A percentile compares a stretch with the other conserved stretches of the same genome.
These are phyloP conservation scores for Polyploca ridens DNA, from an alignment of 2,888 invertebrate species.

Conservation along the genomic window DNA sequence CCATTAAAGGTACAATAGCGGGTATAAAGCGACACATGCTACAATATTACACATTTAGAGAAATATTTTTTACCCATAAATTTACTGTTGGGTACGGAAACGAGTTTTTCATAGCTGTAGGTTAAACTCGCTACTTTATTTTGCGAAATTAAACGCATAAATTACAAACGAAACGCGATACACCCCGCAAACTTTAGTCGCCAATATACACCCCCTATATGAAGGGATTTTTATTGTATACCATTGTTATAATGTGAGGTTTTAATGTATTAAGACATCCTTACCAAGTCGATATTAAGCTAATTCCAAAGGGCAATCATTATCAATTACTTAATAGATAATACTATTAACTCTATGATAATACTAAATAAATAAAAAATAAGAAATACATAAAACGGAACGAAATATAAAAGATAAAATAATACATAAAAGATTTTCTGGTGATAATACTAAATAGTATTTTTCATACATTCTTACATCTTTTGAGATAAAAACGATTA, in stretches of 20 bases:
- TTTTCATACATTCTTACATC: too few relatives aligned
- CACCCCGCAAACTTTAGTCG: conserved; percentile 20
- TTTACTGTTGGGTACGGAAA: conserved; percentile 66
- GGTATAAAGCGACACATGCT: conserved; percentile 41
- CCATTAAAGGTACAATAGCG: neutral
- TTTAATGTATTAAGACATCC: neutral
- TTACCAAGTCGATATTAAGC: too few relatives aligned
- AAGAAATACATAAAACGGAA: too few relatives aligned
- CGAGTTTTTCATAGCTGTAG: conserved; percentile 76
- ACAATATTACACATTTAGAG: conserved; percentile 54
- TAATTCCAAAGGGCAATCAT: too few relatives aligned
- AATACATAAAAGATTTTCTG: too few relatives aligned
- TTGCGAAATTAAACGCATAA: conserved; percentile 81
- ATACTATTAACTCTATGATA: too few relatives aligned
- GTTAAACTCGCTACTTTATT: conserved; percentile 69
- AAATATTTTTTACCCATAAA: conserved; percentile 77
- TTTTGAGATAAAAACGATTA: too few relatives aligned
- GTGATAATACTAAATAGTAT: too few relatives aligned
- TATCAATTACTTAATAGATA: too few relatives aligned
- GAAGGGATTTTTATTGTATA: neutral
- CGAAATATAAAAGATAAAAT: too few relatives aligned
- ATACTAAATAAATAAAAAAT: too few relatives aligned
- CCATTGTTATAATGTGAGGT: neutral
- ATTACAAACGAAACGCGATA: conserved; percentile 55
- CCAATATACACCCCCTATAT: neutral